Conservation (phyloP, 1,140 invertebrate genomes). For the Drosophila micromelanica region DNA sequence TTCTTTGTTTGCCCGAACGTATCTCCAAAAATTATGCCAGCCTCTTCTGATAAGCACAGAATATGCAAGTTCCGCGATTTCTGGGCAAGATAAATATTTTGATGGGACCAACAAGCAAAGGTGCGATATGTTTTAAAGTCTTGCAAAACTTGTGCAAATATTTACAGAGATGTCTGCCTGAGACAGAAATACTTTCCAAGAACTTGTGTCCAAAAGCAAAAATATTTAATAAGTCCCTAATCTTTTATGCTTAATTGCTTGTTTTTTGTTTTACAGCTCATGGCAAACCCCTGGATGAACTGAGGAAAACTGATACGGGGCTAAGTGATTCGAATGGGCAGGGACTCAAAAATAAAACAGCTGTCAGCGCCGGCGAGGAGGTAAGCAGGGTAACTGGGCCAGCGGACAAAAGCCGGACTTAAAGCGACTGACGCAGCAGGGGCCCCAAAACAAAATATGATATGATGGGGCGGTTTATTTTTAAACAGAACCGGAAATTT, state of each 20-base stretch:
- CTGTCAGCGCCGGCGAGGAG: conserved; percentile 63
- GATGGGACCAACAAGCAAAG: conserved; percentile 23
- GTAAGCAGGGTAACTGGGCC: conserved; percentile 61
- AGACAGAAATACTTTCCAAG: conserved; percentile 4
- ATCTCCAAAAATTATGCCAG: conserved; percentile 15
- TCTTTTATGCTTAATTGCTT: conserved; percentile 55
- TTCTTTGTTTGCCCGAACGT: conserved; percentile 28
- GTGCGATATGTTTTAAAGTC: conserved; percentile 26
- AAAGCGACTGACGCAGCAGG: conserved; percentile 47
- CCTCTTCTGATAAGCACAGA: conserved; percentile 14
- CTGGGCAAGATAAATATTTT: conserved; percentile 28
- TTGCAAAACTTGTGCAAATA: conserved; percentile 25
- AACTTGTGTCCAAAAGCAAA: background rate
- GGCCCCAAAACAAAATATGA: conserved; percentile 51
- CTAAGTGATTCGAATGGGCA: conserved; percentile 50
- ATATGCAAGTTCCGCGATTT: conserved; percentile 2
- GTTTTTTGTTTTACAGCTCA: conserved; percentile 61
- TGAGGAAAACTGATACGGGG: conserved; percentile 30
- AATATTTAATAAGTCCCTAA: conserved; percentile 4
- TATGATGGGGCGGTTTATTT: conserved; percentile 61
- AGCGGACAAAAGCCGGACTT: conserved; percentile 40
- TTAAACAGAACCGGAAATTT: conserved; percentile 76
- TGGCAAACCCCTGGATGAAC: conserved; percentile 63
- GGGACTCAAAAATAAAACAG: conserved; percentile 62
- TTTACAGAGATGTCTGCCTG: conserved; percentile 2